Evolutionary conservation across 2,888 invertebrate species (phyloP), one percentile per base, ranked within the genome.

Genomic region (Apantesis nais): DNA sequence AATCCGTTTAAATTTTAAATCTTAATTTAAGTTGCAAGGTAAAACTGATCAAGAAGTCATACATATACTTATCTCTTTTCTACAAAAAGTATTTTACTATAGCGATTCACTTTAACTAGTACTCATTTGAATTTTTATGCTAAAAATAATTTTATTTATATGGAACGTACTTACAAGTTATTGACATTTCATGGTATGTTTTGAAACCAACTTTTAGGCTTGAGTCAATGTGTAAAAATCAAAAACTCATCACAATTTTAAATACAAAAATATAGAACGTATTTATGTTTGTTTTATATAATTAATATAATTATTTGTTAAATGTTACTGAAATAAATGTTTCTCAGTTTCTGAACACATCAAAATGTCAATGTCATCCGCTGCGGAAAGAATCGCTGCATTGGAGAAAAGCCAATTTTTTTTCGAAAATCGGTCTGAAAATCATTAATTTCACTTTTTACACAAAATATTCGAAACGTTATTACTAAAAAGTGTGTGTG

Each of bases 331-430:
- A 3, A 25, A 19, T 16, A 55, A 64, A 22, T 64, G n/a, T 55
- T n/a, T 5, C 9, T 61, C 31, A 44, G 68, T 82, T 81, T 72
- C 75, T 69, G 66, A 81, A 77, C 81, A 31, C 48, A 60, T 25
- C 55, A 67, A 68, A 81, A 81, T 81, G 81, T 81, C 81, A 81
- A 84, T 82, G 82, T 78, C 76, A 77, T 72, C 69, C 78, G 77
- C 79, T 85, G 83, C 84, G 79, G 83, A 78, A 69, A 73, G 78
- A 79, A 74, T 81, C 80, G 73, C 78, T 83, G 82, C 81, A 82
- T 80, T 88, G 86, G 87, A 87, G 71, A 84, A 83, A 78, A 83
- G 86, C 85, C 83, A 87, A 85, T 69, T 75, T 78, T 78, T 44
- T 82, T 79, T 73, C 68, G 73, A 84, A 83, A 83, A 81, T 77